These are phyloP conservation scores for Corydoras sp. DNA, from an alignment of 2,113 vertebrate species.

Conservation along the genomic window DNA sequence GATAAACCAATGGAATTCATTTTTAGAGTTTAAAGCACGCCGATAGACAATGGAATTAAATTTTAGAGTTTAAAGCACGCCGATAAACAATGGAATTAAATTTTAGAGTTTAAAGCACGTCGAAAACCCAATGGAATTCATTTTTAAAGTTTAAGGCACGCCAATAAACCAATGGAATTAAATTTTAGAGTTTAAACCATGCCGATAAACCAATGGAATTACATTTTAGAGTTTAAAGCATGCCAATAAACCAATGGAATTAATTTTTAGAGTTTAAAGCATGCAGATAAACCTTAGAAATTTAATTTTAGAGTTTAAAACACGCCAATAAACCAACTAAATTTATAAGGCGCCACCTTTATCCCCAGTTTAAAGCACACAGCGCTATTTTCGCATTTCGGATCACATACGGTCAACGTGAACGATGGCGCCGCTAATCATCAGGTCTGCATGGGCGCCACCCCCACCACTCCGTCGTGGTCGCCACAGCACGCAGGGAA, in stretches of 20 bases:
- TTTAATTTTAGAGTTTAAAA: too few relatives aligned
- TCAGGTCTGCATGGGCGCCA: conserved; percentile 5
- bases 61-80: too few relatives aligned
- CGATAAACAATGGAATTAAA: conserved; percentile 1
- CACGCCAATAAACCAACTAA: not conserved
- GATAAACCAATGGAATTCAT: conserved; percentile 3
- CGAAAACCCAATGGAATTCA: too few relatives aligned
- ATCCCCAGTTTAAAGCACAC: conserved; percentile 4
- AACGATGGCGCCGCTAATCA: conserved; percentile 13
- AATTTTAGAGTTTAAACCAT: too few relatives aligned
- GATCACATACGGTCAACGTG: conserved; percentile 24
- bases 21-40: too few relatives aligned
- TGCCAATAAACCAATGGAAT: too few relatives aligned
- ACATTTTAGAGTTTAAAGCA: too few relatives aligned
- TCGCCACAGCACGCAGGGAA: conserved; percentile 26
- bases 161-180: not conserved
- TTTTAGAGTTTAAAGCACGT: too few relatives aligned
- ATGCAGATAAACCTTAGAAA: not conserved
- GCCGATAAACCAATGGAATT: not conserved
- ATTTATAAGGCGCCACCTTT: conserved; percentile 17
- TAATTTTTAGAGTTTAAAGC: too few relatives aligned
- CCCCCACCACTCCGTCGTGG: not conserved
- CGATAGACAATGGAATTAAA: too few relatives aligned
- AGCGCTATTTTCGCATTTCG: not conserved
- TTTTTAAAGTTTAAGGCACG: not conserved